phyloP scores from a whole-genome alignment of 2,797 vertebrate species.

The Margarornis squamiger region DNA sequence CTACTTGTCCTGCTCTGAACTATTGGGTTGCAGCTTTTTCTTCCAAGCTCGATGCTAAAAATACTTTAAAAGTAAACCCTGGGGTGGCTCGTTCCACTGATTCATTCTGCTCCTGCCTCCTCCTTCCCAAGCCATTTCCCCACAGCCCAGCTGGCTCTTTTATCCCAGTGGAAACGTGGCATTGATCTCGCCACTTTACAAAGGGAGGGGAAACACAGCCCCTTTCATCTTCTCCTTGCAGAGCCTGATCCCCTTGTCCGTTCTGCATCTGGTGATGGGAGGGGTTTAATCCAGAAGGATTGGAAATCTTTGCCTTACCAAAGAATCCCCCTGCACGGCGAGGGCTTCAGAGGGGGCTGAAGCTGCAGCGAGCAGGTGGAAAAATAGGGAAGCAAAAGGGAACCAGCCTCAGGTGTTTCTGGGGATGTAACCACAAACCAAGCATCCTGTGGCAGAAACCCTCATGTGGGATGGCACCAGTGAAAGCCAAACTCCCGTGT shows the following conservation, averaged over 20 bases:
- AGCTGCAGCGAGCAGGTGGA: background rate
- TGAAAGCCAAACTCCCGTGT: background rate
- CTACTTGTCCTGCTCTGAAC: background rate
- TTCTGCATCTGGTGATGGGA: background rate
- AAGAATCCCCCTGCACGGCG: background rate
- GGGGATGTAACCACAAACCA: background rate
- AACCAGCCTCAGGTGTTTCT: background rate
- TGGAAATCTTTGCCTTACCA: constrained; percentile 2
- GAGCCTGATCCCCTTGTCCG: background rate
- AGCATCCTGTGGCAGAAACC: background rate
- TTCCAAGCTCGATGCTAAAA: constrained; percentile 27
- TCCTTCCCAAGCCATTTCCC: constrained; percentile 11
- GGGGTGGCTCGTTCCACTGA: background rate
- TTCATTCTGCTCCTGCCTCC: background rate
- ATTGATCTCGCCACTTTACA: background rate
- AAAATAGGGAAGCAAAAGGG: background rate
- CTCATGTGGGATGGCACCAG: accelerated
- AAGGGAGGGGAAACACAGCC: background rate
- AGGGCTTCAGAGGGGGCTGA: background rate
- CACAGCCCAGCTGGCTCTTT: background rate
- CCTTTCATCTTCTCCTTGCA: constrained; percentile 28
- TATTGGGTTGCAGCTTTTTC: background rate
- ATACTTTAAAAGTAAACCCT: constrained; percentile 9
- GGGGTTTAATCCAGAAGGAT: background rate
- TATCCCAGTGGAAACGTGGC: background rate